Evolutionary conservation across 2,888 invertebrate species (phyloP).

Genomic region (Diplolepis rosae): DNA sequence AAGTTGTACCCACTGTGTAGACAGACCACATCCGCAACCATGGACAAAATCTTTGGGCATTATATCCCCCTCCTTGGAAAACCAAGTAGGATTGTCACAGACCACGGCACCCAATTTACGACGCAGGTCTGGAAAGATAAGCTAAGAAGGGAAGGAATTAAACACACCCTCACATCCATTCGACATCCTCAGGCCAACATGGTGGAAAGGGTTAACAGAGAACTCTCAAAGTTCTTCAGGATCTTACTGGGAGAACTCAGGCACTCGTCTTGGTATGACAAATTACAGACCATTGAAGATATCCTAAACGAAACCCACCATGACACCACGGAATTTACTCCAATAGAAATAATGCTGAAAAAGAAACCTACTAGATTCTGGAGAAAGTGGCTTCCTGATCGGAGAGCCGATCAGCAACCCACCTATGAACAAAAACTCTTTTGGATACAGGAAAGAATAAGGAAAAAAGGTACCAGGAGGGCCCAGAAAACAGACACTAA

Average conservation of each 20-base stretch:
- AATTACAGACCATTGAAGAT: no score
- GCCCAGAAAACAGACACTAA: neutral
- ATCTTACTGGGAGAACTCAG: no score
- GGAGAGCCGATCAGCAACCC: neutral
- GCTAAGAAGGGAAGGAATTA: neutral
- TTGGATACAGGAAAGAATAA: neutral
- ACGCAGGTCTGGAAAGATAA: neutral
- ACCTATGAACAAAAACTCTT: neutral
- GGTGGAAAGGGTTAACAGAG: neutral
- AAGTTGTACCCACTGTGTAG: no score
- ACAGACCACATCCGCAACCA: no score
- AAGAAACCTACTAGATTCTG: no score
- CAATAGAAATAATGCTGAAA: no score
- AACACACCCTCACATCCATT: no score
- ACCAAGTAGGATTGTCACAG: neutral
- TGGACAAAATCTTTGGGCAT: no score
- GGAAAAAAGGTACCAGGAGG: neutral
- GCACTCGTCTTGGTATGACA: no score
- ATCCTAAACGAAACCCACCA: no score
- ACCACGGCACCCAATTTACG: conserved; percentile 31
- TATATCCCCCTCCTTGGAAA: conserved; percentile 2
- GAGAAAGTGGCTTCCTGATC: neutral
- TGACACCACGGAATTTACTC: no score
- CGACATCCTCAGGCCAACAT: conserved; percentile 6
- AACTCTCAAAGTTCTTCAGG: no score